Conservation (phyloP, 2,797 vertebrate genomes). For the Neopelma chrysocephalum region DNA sequence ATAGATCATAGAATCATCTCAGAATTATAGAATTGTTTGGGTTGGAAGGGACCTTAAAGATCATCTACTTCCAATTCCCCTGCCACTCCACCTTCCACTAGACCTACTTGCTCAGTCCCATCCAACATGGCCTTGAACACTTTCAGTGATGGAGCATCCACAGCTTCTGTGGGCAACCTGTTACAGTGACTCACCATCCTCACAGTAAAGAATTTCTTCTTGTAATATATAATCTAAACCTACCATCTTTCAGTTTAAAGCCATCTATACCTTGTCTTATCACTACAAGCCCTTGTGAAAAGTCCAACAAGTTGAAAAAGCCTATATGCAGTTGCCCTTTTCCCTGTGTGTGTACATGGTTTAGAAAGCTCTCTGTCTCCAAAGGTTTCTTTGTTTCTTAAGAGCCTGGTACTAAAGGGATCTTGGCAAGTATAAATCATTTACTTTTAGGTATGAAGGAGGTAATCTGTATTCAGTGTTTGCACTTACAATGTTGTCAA, state of each 20-base stretch:
- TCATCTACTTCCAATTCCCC: rapidly evolving
- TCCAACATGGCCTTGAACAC: neutral
- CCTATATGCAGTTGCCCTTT: neutral
- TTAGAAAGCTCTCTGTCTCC: neutral
- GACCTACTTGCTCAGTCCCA: neutral
- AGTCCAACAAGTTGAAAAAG: neutral
- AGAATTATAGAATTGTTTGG: neutral
- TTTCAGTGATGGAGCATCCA: neutral
- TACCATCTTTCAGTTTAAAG: neutral
- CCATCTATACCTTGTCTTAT: neutral
- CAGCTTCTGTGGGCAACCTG: neutral
- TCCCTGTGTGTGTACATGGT: neutral
- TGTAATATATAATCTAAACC: neutral
- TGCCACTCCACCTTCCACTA: neutral
- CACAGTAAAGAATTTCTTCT: neutral
- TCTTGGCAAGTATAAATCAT: neutral
- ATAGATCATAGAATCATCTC: neutral
- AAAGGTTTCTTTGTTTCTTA: neutral
- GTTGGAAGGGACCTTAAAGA: neutral
- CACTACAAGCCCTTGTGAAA: neutral
- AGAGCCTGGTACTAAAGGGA: neutral
- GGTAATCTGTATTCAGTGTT: neutral
- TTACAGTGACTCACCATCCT: neutral
- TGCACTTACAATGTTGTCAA: slow-evolving; percentile 82
- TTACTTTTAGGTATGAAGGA: neutral